Percentiles rank a stretch among this genome's conserved stretches.
These are phyloP conservation scores for Sciurus niger DNA, from an alignment of 2,113 vertebrate species.

Conservation along the genomic window DNA sequence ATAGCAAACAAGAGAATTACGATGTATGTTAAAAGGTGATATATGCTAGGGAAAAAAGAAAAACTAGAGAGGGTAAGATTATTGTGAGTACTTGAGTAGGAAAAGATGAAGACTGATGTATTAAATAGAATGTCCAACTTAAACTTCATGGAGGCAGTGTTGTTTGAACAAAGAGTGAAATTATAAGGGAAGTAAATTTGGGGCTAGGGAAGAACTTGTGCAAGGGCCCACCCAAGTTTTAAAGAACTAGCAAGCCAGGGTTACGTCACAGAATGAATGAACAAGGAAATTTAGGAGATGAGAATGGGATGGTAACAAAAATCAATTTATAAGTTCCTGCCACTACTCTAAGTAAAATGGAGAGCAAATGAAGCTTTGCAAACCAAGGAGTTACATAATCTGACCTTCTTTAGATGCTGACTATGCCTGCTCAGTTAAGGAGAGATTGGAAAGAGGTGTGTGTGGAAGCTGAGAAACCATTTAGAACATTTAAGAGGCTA, in stretches of 20 bases:
- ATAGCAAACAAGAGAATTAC: neutral
- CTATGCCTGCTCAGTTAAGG: neutral
- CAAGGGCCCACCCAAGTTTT: neutral
- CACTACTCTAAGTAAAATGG: neutral
- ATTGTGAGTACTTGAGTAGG: too few relatives aligned
- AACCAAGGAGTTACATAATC: neutral
- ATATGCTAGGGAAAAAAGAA: neutral
- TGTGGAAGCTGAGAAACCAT: neutral
- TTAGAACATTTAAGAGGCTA: neutral
- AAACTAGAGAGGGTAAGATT: neutral
- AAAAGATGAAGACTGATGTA: neutral
- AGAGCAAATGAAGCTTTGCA: neutral
- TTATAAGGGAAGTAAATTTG: too few relatives aligned
- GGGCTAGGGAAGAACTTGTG: neutral
- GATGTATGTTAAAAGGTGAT: neutral
- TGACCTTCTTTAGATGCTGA: neutral
- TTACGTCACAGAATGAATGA: neutral
- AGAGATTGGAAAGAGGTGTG: neutral
- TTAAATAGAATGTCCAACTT: neutral
- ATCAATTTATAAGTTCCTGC: too few relatives aligned
- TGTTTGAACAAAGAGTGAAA: neutral
- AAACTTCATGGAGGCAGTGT: neutral
- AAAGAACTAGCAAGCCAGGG: neutral
- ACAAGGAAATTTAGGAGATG: too few relatives aligned
- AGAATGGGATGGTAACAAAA: neutral